phyloP scores from a whole-genome alignment of 2,113 vertebrate genomes.

The Columba janthina region DNA sequence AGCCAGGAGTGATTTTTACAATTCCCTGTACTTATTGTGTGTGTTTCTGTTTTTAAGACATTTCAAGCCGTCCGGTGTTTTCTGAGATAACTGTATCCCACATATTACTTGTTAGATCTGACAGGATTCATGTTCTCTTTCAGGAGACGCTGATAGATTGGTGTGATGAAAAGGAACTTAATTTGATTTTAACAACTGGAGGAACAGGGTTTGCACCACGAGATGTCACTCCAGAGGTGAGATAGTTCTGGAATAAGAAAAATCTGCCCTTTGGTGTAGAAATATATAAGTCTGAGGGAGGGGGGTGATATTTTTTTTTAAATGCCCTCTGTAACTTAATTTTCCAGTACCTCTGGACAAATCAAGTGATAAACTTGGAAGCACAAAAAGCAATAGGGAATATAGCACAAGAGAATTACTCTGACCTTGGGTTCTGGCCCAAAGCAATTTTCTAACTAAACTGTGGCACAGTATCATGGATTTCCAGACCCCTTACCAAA shows the following conservation, averaged over 20 bases:
- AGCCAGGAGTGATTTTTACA: neutral
- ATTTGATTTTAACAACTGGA: constrained; percentile 98
- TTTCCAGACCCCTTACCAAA: neutral
- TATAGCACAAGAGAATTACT: neutral
- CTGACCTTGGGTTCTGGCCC: neutral
- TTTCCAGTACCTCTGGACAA: neutral
- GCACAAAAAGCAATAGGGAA: neutral
- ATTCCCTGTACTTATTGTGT: neutral
- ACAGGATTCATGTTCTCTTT: constrained; percentile 64
- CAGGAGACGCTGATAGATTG: constrained; percentile 97
- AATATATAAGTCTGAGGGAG: neutral
- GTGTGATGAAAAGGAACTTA: constrained; percentile 99
- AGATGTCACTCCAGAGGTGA: constrained; percentile 98
- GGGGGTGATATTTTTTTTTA: neutral
- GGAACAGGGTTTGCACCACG: constrained; percentile 97
- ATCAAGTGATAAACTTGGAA: neutral
- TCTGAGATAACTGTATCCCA: neutral
- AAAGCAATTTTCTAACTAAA: neutral
- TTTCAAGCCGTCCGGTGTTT: neutral
- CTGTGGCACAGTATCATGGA: neutral
- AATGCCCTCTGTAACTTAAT: neutral
- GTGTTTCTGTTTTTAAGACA: neutral
- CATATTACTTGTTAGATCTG: neutral
- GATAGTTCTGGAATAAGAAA: constrained; percentile 38
- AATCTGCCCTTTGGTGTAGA: constrained; percentile 12